Evolutionary conservation across 2,888 invertebrate species (phyloP).

Genomic region (Drosophila sordidapex): DNA sequence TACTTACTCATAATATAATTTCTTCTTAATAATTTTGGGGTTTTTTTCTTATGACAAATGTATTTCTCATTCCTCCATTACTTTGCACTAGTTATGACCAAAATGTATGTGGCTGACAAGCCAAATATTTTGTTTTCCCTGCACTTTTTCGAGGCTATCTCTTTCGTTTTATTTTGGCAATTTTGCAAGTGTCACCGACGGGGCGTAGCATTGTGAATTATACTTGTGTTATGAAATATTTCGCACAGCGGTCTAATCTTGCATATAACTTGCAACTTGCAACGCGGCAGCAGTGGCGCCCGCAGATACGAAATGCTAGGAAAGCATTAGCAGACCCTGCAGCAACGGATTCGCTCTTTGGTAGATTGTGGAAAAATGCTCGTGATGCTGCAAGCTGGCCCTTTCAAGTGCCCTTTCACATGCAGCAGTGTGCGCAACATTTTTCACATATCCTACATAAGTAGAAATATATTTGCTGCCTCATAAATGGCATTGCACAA

Average conservation of each 20-base stretch:
- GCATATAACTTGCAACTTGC: constrained; percentile 32
- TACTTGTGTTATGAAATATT: constrained; percentile 13
- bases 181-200: constrained; percentile 26
- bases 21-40: background rate
- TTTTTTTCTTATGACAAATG: background rate
- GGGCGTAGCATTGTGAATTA: constrained; percentile 17
- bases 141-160: constrained; percentile 16
- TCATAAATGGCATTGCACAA: constrained; percentile 34
- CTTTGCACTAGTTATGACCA: background rate
- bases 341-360: constrained; percentile 21
- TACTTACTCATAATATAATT: background rate
- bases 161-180: constrained; percentile 1
- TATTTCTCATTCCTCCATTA: background rate
- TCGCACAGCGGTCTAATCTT: constrained; percentile 29
- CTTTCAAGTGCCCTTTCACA: constrained; percentile 35
- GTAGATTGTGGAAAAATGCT: constrained; percentile 12
- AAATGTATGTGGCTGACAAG: background rate
- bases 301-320: constrained; percentile 14
- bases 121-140: constrained; percentile 11
- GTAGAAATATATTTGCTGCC: constrained; percentile 37
- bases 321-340: constrained; percentile 21
- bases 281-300: constrained; percentile 1
- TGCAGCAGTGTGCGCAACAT: constrained; percentile 15
- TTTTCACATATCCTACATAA: constrained; percentile 45
- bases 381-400: constrained; percentile 12